Conservation (phyloP, 2,113 vertebrate species). For the Tympanuchus pallidicinctus region DNA sequence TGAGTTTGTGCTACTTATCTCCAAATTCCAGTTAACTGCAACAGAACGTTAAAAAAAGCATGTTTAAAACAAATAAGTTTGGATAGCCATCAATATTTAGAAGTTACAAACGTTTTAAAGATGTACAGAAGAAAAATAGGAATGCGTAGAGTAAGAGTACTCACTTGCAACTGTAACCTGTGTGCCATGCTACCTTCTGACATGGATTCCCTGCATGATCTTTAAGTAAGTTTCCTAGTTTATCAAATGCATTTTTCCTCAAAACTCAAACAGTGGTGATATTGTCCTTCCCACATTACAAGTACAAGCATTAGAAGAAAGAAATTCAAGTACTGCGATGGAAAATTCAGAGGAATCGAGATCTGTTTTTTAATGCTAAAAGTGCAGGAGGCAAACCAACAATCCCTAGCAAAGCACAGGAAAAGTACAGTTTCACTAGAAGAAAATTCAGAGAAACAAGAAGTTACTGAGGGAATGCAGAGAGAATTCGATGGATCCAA, state of each 20-base stretch:
- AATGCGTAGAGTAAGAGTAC: background rate
- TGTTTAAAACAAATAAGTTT: background rate
- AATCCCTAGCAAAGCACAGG: background rate
- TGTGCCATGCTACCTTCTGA: background rate
- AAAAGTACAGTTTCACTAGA: background rate
- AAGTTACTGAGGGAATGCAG: background rate
- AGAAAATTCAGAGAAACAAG: background rate
- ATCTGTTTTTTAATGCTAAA: background rate
- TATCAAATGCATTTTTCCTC: background rate
- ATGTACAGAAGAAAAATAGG: background rate
- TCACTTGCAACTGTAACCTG: background rate
- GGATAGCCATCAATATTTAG: background rate
- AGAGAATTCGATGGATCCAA: background rate
- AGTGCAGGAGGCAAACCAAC: background rate
- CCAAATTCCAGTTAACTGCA: background rate
- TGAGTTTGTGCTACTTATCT: background rate
- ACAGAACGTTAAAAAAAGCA: background rate
- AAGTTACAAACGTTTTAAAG: background rate
- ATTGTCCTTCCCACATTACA: background rate
- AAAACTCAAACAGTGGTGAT: background rate
- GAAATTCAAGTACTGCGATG: background rate
- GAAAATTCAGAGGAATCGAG: background rate
- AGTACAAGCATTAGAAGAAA: background rate
- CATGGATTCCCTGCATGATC: background rate
- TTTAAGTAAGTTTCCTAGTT: background rate